A percentile compares a stretch with the other conserved stretches of the same genome.
phyloP scores from a whole-genome alignment of 1,140 invertebrate genomes.

The Odontomachus brunneus region DNA sequence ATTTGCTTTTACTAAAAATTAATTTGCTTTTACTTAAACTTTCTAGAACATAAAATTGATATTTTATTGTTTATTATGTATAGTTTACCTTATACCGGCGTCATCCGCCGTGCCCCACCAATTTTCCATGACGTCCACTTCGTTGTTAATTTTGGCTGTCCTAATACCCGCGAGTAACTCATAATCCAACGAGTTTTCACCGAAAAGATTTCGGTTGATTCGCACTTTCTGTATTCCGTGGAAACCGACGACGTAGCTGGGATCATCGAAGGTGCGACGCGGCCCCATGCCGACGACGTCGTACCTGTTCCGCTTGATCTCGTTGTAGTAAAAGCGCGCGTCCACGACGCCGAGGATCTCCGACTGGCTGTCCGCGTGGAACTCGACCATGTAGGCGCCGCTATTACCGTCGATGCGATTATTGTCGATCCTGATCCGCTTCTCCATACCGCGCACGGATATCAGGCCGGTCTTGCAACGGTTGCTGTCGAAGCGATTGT shows the following conservation, averaged over 20 bases:
- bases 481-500: constrained; percentile 95
- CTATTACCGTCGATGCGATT: constrained; percentile 93
- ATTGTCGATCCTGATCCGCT: constrained; percentile 93
- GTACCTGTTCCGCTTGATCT: constrained; percentile 90
- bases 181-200: constrained; percentile 95
- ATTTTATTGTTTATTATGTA: too few species aligned
- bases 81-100: constrained; percentile 87
- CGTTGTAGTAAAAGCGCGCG: constrained; percentile 92
- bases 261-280: constrained; percentile 85
- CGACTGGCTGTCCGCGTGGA: constrained; percentile 96
- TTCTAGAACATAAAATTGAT: too few species aligned
- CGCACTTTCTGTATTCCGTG: constrained; percentile 97
- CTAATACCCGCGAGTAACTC: constrained; percentile 96
- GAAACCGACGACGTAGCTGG: constrained; percentile 95
- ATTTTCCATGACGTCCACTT: constrained; percentile 95
- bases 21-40: too few species aligned
- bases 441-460: constrained; percentile 97
- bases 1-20: too few species aligned
- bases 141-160: constrained; percentile 94
- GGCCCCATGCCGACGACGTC: constrained; percentile 77
- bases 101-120: constrained; percentile 96
- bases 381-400: constrained; percentile 95
- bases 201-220: constrained; percentile 95
- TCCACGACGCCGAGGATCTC: constrained; percentile 94
- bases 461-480: constrained; percentile 93